Base-by-base conservation (phyloP, 2,797 vertebrate genomes). In the Mustela erminea region DNA sequence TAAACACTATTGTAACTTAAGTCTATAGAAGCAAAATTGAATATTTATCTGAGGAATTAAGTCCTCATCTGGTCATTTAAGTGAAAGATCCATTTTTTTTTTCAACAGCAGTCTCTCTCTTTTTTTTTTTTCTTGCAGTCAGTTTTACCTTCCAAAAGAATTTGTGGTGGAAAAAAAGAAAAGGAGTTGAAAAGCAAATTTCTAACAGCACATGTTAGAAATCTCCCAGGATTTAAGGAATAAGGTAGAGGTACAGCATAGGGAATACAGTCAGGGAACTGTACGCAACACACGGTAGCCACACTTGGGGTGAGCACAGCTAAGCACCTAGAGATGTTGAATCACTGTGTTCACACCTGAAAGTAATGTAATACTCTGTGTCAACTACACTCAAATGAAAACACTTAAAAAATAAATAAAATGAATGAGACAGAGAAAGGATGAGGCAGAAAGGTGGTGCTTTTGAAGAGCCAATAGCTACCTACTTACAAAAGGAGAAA, bases 61-160 rank as follows among this genome's bases (percentile, higher is more conserved):
- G 81, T 3, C 43, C 83, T 81, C n/a, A 80, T 92, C 43, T 95
- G 94, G 41, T 74, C 32, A 58, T 49, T 70, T 80, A 87, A 84
- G 6, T 8, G 75, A 90, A 91, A 87, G 93, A 92, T 21, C 46
- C 35, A n/a, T 72, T 82, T 66, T 90, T 92, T 87, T 84, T 77
- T 83, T 85, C 56, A 81, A 70, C 60, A 80, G 8, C 38, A 20
- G 0, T 74, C 81, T 49, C 2, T 13, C n/a, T n/a, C n/a, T n/a
- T n/a, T n/a, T 49, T 49, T 3, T 49, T 46, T 78, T 49, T 54
- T 32, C 4, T 38, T 4, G 17, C 15, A 43, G 68, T 58, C 35
- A 52, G 2, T 81, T 95, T 97, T 90, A 93, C 23, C 32, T 95
- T 92, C 70, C 78, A 52, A 58, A 89, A 96, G 49, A 7, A 84